Conservation (phyloP, 2,797 vertebrate species). For the Gorsachius magnificus region DNA sequence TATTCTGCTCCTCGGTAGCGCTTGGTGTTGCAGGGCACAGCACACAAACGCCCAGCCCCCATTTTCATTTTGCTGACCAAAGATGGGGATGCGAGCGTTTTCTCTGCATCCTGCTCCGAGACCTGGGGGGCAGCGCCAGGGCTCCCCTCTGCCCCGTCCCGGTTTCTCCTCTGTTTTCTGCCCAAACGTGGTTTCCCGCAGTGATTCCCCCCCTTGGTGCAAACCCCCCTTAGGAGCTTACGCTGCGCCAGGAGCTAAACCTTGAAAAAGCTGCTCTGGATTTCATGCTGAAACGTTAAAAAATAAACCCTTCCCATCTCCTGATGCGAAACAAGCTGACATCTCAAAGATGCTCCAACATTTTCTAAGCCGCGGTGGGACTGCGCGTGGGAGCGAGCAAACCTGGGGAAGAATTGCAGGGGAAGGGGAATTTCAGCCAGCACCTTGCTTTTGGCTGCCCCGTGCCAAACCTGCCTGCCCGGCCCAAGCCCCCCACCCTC, state of each 20-base stretch:
- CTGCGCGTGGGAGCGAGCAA: not conserved
- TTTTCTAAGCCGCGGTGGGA: not conserved
- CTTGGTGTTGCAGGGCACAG: not conserved
- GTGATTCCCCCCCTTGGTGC: not conserved
- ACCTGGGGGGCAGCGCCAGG: rapidly evolving
- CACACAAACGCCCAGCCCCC: rapidly evolving
- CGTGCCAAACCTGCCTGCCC: rapidly evolving
- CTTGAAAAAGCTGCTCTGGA: not conserved
- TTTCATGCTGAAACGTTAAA: not conserved
- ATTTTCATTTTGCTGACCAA: not conserved
- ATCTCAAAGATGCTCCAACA: rapidly evolving
- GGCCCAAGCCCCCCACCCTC: rapidly evolving
- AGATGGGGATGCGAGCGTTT: not conserved
- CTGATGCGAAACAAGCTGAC: not conserved
- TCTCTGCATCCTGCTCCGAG: no score
- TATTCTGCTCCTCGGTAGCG: not conserved
- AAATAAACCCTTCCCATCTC: not conserved
- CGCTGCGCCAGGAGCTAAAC: not conserved
- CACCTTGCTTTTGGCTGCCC: rapidly evolving
- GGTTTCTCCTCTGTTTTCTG: not conserved
- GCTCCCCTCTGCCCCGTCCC: not conserved
- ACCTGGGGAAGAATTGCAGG: not conserved
- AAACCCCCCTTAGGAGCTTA: not conserved
- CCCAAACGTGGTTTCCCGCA: not conserved
- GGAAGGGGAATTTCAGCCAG: not conserved